phyloP scores from a whole-genome alignment of 2,113 vertebrate species.

The Astur gentilis region DNA sequence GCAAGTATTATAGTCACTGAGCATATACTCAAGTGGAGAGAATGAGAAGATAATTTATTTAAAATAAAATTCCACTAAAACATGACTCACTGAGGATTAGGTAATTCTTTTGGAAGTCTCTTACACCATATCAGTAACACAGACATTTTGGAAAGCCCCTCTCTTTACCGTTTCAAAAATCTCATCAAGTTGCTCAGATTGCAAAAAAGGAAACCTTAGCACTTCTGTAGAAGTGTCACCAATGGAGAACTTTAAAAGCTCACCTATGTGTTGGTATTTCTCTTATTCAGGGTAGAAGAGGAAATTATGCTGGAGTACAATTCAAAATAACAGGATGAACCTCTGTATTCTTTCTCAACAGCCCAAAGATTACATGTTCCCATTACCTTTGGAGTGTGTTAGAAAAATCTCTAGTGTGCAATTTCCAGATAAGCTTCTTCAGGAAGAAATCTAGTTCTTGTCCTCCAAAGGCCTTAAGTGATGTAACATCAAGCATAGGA shows the following conservation, averaged over 20 bases:
- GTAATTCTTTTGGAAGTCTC: background rate
- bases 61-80: background rate
- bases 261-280: background rate
- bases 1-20: background rate
- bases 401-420: background rate
- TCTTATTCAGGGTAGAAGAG: background rate
- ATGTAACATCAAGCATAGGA: background rate
- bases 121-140: background rate
- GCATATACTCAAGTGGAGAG: background rate
- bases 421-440: conserved; percentile 4
- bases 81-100: background rate
- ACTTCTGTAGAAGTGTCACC: background rate
- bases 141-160: background rate
- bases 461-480: background rate
- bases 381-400: background rate
- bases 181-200: background rate
- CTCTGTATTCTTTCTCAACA: background rate
- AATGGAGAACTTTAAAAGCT: background rate
- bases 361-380: background rate
- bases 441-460: background rate
- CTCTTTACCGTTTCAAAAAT: background rate
- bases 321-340: background rate
- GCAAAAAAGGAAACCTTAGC: background rate
- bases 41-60: background rate
- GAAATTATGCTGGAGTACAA: background rate